phyloP scores from a whole-genome alignment of 2,797 vertebrate genomes.

The Sebastes melanostomus region DNA sequence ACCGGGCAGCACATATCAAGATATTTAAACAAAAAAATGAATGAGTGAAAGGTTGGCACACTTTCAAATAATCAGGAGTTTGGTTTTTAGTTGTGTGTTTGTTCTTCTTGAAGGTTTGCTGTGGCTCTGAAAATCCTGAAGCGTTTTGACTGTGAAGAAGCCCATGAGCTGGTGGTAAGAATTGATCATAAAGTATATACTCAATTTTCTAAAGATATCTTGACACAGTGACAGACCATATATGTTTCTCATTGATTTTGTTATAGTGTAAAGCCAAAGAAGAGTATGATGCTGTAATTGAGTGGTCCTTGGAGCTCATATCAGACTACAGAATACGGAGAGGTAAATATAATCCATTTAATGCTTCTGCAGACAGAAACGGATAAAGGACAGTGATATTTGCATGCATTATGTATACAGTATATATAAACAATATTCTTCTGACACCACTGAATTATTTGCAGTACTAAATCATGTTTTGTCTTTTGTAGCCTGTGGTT shows the following conservation, averaged over 20 bases:
- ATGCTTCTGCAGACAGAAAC: neutral
- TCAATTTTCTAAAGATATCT: neutral
- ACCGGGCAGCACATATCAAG: neutral
- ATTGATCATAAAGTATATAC: neutral
- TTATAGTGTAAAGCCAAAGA: conserved; percentile 84
- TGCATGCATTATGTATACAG: neutral
- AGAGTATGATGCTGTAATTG: conserved; percentile 78
- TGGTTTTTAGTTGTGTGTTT: neutral
- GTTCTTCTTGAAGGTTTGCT: conserved; percentile 77
- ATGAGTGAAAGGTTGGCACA: neutral
- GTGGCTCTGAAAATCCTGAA: conserved; percentile 87
- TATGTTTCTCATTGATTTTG: neutral
- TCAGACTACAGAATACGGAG: conserved; percentile 88
- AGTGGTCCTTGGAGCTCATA: conserved; percentile 88
- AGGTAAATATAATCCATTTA: conserved; percentile 71
- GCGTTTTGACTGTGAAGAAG: conserved; percentile 90
- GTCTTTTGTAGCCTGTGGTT: conserved; percentile 83
- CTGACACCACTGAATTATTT: neutral
- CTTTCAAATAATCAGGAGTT: neutral
- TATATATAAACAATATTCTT: neutral
- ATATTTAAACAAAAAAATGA: neutral
- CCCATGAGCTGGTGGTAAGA: conserved; percentile 86
- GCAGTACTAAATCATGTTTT: conserved; percentile 4
- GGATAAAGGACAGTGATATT: neutral
- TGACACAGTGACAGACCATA: neutral